These are phyloP conservation scores for Chelonoidis abingdonii DNA, from an alignment of 2,113 vertebrate species.

Conservation along the genomic window DNA sequence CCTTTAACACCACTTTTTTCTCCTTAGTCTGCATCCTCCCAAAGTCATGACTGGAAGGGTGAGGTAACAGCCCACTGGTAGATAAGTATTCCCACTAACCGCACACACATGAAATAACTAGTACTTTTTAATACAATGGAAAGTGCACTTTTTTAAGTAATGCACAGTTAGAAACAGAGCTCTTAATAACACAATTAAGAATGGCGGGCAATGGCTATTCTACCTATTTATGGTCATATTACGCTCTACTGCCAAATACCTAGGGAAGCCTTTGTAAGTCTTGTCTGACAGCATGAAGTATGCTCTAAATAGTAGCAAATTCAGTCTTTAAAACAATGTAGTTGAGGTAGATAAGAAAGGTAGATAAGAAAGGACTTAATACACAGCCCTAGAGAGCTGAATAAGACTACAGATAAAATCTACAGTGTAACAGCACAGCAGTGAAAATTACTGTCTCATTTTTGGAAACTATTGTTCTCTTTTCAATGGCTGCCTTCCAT, in stretches of 20 bases:
- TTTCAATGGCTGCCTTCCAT: not conserved
- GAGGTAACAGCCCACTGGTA: not conserved
- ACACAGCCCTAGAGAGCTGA: conserved; percentile 5
- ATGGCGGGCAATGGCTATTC: conserved; percentile 46
- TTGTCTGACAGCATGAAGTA: conserved; percentile 50
- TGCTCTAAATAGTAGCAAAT: conserved; percentile 46
- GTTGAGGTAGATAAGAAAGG: not conserved
- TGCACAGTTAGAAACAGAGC: conserved; percentile 27
- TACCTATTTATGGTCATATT: conserved; percentile 32
- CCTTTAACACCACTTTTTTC: not conserved
- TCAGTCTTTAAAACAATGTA: conserved; percentile 23
- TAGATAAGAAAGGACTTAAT: not conserved
- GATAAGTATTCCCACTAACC: not conserved
- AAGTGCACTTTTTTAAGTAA: not conserved
- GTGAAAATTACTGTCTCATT: not conserved
- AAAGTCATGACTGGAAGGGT: not conserved
- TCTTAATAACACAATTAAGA: conserved; percentile 39
- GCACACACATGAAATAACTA: not conserved
- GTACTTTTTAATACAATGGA: not conserved
- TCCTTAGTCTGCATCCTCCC: not conserved
- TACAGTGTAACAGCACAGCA: conserved; percentile 1
- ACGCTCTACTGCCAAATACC: conserved; percentile 42
- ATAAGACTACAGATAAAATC: conserved; percentile 31
- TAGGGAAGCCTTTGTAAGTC: conserved; percentile 42
- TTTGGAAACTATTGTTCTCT: not conserved